These are phyloP conservation scores for Acipenser ruthenus DNA, from an alignment of 2,797 vertebrate species.

Conservation along the genomic window DNA sequence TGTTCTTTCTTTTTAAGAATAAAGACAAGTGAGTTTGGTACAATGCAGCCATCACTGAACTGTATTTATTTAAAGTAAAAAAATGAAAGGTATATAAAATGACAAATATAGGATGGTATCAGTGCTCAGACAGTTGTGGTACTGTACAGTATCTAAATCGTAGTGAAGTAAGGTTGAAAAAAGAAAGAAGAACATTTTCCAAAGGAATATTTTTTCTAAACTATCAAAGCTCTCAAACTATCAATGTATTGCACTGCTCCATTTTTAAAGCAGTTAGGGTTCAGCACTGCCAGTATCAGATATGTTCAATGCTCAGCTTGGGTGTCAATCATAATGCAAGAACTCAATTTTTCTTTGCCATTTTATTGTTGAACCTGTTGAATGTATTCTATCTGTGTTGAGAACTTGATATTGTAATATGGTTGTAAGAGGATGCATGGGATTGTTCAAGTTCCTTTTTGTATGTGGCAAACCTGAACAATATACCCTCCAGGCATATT, in stretches of 20 bases:
- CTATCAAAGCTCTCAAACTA: too few relatives aligned
- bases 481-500: conserved; percentile 43
- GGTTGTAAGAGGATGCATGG: too few relatives aligned
- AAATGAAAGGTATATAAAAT: conserved; percentile 16
- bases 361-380: conserved; percentile 29
- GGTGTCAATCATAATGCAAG: too few relatives aligned
- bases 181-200: conserved; percentile 22
- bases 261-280: too few relatives aligned
- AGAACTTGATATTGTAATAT: too few relatives aligned
- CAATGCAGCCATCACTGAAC: conserved; percentile 7
- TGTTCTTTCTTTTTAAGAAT: neutral
- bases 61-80: conserved; percentile 17
- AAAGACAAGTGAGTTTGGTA: neutral
- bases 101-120: conserved; percentile 5
- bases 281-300: too few relatives aligned
- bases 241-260: too few relatives aligned
- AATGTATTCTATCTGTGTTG: conserved; percentile 34
- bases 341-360: conserved; percentile 22
- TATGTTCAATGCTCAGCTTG: too few relatives aligned
- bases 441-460: conserved; percentile 21
- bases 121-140: conserved; percentile 4
- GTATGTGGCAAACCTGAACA: conserved; percentile 37
- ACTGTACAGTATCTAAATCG: conserved; percentile 5
- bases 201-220: conserved; percentile 19
- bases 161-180: conserved; percentile 11